Percentiles rank a stretch among this genome's conserved stretches.
phyloP scores from a whole-genome alignment of 2,797 vertebrate species.

The Melanotaenia boesemani region DNA sequence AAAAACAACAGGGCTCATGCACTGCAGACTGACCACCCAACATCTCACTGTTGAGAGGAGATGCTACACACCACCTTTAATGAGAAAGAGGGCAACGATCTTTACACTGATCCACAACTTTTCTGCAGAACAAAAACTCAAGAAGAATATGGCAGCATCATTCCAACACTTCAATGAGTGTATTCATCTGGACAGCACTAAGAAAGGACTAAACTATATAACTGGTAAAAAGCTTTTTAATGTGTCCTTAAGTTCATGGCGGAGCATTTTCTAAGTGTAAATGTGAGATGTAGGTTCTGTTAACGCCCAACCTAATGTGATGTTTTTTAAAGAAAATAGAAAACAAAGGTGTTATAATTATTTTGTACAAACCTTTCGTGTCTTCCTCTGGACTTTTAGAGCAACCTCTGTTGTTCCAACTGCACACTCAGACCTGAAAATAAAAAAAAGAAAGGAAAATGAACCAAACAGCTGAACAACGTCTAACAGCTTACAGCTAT shows the following conservation, averaged over 20 bases:
- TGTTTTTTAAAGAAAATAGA: neutral
- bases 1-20: conserved; percentile 56
- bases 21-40: conserved; percentile 18
- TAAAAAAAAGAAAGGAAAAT: neutral
- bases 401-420: neutral
- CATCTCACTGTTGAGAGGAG: conserved; percentile 10
- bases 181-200: neutral
- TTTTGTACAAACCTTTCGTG: conserved; percentile 11
- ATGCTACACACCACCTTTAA: neutral
- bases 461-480: neutral
- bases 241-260: neutral
- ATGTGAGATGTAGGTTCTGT: neutral
- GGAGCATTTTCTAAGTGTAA: neutral
- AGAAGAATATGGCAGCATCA: neutral
- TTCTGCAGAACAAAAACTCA: neutral
- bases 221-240: neutral
- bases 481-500: neutral
- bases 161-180: neutral
- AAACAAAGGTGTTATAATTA: neutral
- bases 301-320: neutral
- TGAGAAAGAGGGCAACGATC: neutral
- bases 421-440: conserved; percentile 1
- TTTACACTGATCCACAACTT: neutral
- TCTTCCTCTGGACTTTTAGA: neutral
- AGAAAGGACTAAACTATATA: neutral